Evolutionary conservation across 2,888 invertebrate species (phyloP).

Genomic region (Scaeva pyrastri): DNA sequence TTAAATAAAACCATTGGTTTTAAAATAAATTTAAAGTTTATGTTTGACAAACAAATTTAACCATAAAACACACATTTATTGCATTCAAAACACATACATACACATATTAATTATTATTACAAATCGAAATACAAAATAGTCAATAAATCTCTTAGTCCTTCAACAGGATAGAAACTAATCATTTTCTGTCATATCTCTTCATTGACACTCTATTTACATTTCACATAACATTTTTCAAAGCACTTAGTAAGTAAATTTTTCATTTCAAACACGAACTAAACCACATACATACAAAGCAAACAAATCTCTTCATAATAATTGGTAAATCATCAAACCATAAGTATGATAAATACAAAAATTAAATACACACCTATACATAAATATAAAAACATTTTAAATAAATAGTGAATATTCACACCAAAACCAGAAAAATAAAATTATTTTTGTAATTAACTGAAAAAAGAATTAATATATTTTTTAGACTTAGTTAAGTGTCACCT

Average conservation of each 20-base stretch:
- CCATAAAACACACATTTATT: not conserved
- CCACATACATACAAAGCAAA: not conserved
- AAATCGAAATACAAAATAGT: conserved; percentile 1
- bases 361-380: not conserved
- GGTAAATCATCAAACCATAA: conserved; percentile 20
- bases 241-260: conserved; percentile 29
- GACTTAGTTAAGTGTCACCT: not conserved
- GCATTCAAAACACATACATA: conserved; percentile 6
- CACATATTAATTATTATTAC: not conserved
- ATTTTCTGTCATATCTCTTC: conserved; percentile 56
- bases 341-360: not conserved
- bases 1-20: conserved; percentile 25
- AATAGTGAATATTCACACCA: conserved; percentile 10
- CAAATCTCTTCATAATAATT: not conserved
- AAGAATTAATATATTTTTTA: conserved; percentile 10
- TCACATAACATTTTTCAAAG: conserved; percentile 37
- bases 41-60: conserved; percentile 33
- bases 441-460: conserved; percentile 56
- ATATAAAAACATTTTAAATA: not conserved
- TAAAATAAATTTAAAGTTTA: conserved; percentile 48
- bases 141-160: conserved; percentile 11
- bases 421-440: conserved; percentile 60
- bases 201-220: conserved; percentile 43
- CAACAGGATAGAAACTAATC: conserved; percentile 4
- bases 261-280: conserved; percentile 26